phyloP scores from a whole-genome alignment of 64 coral and sea anemone genomes.

The Platygyra sinensis region DNA sequence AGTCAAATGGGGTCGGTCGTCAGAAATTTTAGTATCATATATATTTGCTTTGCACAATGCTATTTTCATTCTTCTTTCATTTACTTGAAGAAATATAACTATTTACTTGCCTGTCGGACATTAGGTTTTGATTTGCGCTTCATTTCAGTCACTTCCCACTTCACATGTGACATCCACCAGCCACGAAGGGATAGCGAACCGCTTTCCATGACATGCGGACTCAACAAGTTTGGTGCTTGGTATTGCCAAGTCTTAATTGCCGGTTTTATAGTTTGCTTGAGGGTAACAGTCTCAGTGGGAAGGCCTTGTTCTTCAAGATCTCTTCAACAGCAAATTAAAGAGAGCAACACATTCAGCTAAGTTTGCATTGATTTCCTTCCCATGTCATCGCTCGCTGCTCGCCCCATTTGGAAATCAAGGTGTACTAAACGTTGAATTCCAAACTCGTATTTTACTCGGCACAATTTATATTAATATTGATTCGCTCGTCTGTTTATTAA shows the following conservation, averaged over 20 bases:
- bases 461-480: no score
- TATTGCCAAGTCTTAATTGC: not conserved
- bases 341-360: not conserved
- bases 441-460: no score
- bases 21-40: not conserved
- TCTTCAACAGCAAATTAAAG: not conserved
- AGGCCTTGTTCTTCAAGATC: not conserved
- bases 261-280: not conserved
- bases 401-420: no score
- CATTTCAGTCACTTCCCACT: conserved; percentile 32
- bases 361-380: no score
- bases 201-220: conserved; percentile 18
- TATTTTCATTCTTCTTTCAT: no score
- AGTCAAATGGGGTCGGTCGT: no score
- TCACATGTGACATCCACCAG: conserved; percentile 48
- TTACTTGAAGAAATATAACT: not conserved
- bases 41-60: not conserved
- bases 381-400: no score
- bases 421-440: no score
- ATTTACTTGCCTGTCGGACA: conserved; percentile 9
- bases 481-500: no score
- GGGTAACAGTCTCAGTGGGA: not conserved
- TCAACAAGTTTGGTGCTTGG: not conserved
- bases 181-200: conserved; percentile 16
- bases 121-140: conserved; percentile 1